Percentiles rank a stretch among this genome's conserved stretches.
Conservation (phyloP, 1,140 invertebrate genomes). For the Fopius arisanus region DNA sequence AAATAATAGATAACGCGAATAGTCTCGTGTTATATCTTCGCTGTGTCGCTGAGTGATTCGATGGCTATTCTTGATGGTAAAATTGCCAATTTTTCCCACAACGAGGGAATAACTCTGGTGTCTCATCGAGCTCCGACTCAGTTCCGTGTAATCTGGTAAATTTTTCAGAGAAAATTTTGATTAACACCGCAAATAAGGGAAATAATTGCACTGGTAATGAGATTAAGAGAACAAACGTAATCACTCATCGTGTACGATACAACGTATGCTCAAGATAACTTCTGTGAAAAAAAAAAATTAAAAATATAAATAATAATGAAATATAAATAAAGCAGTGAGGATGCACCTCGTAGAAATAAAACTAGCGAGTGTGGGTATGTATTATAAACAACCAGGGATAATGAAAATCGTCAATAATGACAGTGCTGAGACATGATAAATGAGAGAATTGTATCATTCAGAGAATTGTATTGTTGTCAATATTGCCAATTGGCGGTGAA, state of each 20-base stretch:
- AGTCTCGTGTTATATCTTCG: background rate
- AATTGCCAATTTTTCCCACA: conserved; percentile 9
- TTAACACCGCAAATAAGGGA: background rate
- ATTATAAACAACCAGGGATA: background rate
- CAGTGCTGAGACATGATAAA: background rate
- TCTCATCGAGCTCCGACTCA: background rate
- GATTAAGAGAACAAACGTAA: conserved; percentile 1
- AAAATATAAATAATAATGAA: conserved; percentile 17
- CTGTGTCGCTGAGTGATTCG: conserved; percentile 7
- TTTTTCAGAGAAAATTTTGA: background rate
- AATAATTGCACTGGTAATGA: background rate
- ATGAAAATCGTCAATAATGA: background rate
- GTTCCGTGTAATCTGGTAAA: too few relatives aligned
- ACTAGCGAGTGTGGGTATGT: background rate
- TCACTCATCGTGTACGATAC: conserved; percentile 24
- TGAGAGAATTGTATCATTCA: background rate
- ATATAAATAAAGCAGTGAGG: background rate
- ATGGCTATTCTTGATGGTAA: conserved; percentile 20
- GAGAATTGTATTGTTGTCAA: conserved; percentile 13
- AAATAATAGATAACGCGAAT: background rate
- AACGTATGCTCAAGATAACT: conserved; percentile 27
- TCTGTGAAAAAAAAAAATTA: conserved; percentile 10
- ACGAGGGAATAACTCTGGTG: background rate
- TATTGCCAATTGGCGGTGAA: background rate
- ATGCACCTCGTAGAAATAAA: conserved; percentile 6